Percentiles rank a stretch among this genome's conserved stretches.
Conservation (phyloP, 2,113 vertebrate species). For the Siphamia tubifer region DNA sequence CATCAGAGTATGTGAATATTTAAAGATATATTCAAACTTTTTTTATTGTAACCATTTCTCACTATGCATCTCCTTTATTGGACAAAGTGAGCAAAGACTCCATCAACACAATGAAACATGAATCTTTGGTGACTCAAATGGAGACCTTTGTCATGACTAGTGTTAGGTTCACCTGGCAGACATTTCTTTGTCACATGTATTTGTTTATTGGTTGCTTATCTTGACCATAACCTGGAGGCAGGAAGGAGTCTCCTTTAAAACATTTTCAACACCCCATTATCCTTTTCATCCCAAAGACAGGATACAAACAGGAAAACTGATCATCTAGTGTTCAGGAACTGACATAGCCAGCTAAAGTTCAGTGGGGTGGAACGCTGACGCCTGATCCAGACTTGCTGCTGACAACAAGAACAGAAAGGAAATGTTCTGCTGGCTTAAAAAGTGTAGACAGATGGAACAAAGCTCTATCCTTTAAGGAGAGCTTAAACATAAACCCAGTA, state of each 20-base stretch:
- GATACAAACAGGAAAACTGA: slow-evolving; percentile 50
- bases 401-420: slow-evolving; percentile 10
- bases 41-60: slow-evolving; percentile 12
- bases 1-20: background rate
- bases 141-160: no score
- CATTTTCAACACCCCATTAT: slow-evolving; percentile 44
- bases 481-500: background rate
- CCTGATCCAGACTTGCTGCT: slow-evolving; percentile 29
- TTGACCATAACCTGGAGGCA: slow-evolving; percentile 54
- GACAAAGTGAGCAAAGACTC: slow-evolving; percentile 6
- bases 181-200: slow-evolving; percentile 48
- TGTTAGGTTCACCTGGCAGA: slow-evolving; percentile 32
- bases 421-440: background rate
- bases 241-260: slow-evolving; percentile 26
- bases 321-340: slow-evolving; percentile 30
- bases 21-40: background rate
- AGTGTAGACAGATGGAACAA: background rate
- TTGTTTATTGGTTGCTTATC: slow-evolving; percentile 67
- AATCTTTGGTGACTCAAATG: no score
- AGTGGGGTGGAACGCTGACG: slow-evolving; percentile 40
- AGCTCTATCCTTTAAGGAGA: background rate
- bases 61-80: background rate
- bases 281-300: slow-evolving; percentile 26
- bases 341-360: slow-evolving; percentile 8
- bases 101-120: slow-evolving; percentile 52